Evolutionary conservation across 2,888 invertebrate genomes (phyloP).

Genomic region (Pachydiplax longipennis): DNA sequence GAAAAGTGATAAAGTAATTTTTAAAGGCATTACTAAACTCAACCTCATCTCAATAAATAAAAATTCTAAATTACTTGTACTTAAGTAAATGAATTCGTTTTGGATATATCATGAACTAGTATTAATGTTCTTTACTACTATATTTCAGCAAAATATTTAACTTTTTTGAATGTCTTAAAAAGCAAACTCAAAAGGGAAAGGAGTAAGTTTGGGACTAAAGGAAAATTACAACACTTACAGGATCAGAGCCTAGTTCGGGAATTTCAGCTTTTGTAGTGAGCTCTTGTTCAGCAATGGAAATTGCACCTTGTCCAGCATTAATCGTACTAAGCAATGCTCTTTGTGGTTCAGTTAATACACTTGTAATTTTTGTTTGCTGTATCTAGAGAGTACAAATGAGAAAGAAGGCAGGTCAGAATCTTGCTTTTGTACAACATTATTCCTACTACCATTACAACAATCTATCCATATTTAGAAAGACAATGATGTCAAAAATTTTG

Average conservation of each 20-base stretch:
- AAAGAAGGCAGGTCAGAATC: neutral
- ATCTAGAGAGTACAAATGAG: slow-evolving; percentile 62
- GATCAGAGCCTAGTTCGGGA: slow-evolving; percentile 82
- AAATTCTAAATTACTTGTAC: neutral
- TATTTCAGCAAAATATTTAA: no score
- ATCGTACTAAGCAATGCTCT: slow-evolving; percentile 91
- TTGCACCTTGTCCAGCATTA: slow-evolving; percentile 85
- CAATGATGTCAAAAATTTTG: neutral
- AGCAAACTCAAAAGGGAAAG: no score
- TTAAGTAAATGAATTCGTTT: no score
- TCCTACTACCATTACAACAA: neutral
- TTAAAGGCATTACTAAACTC: neutral
- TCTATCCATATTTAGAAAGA: neutral
- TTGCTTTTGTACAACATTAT: neutral
- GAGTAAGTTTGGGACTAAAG: neutral
- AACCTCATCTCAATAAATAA: neutral
- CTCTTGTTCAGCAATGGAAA: slow-evolving; percentile 84
- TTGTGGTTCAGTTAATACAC: slow-evolving; percentile 89
- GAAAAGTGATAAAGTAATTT: no score
- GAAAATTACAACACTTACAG: slow-evolving; percentile 57
- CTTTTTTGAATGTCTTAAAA: no score
- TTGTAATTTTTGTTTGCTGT: slow-evolving; percentile 85
- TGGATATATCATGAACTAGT: no score
- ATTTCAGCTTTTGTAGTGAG: slow-evolving; percentile 68
- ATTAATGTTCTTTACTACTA: no score